Percentiles rank a stretch among this genome's conserved stretches.
Evolutionary conservation across 2,113 vertebrate species (phyloP).

Genomic region (Eclectus roratus): DNA sequence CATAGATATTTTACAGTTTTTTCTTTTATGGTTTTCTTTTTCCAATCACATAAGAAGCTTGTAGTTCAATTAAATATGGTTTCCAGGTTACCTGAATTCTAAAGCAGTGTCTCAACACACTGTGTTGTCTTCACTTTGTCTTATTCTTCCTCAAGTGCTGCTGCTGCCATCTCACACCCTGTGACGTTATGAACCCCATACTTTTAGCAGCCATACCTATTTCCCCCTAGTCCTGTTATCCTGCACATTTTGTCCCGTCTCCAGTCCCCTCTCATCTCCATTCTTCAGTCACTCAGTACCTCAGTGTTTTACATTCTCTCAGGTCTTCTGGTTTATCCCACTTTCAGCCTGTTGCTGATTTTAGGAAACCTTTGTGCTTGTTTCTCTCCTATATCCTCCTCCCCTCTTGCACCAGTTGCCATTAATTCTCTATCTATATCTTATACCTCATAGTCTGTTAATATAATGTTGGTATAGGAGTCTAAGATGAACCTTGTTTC

Average conservation of each 20-base stretch:
- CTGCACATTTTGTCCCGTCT: background rate
- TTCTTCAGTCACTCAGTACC: background rate
- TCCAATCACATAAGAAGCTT: background rate
- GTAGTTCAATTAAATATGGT: background rate
- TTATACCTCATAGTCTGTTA: background rate
- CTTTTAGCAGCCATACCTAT: accelerated
- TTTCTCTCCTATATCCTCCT: background rate
- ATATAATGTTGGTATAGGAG: background rate
- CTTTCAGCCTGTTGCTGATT: background rate
- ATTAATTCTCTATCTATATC: background rate
- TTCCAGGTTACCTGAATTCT: background rate
- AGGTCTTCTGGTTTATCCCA: background rate
- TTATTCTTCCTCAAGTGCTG: background rate
- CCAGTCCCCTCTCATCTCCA: background rate
- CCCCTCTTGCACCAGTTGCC: background rate
- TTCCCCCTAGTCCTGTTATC: background rate
- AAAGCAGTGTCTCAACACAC: background rate
- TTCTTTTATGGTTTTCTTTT: background rate
- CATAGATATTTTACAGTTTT: background rate
- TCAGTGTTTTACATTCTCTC: background rate
- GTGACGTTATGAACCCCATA: accelerated
- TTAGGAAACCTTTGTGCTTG: background rate
- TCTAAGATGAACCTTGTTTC: background rate
- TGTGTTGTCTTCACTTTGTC: background rate
- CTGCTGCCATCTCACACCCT: background rate